A percentile compares a stretch with the other conserved stretches of the same genome.
Conservation (phyloP, 2,888 invertebrate species). For the Sphaerophoria rueppellii region DNA sequence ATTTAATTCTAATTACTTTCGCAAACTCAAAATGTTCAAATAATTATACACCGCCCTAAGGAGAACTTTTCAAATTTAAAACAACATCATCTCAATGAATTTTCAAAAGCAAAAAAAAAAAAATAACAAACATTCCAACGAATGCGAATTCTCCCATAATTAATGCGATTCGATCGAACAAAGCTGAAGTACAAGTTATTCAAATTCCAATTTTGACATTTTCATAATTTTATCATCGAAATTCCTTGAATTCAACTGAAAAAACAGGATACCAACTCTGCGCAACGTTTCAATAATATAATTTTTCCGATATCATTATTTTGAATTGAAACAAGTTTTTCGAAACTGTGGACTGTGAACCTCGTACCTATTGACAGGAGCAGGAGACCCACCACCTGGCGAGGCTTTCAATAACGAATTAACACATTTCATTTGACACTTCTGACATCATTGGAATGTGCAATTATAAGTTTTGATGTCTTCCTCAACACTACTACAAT, state of each 20-base stretch:
- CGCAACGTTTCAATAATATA: not conserved
- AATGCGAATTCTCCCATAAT: conserved; percentile 19
- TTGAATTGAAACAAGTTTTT: not conserved
- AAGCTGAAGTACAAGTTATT: not conserved
- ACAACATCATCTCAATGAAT: conserved; percentile 11
- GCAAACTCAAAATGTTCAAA: conserved; percentile 33
- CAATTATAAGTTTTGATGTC: not conserved
- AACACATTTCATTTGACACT: conserved; percentile 10
- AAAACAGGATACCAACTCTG: not conserved
- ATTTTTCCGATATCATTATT: not conserved
- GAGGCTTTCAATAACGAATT: not conserved
- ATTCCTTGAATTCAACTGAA: not conserved
- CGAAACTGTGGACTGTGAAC: not conserved
- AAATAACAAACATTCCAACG: conserved; percentile 12
- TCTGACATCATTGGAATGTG: not conserved
- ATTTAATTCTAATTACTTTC: conserved; percentile 38
- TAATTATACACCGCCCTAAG: conserved; percentile 8
- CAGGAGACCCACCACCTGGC: conserved; percentile 1
- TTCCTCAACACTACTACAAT: not conserved
- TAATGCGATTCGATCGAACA: conserved; percentile 10
- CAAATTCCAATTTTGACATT: not conserved
- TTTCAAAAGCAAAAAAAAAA: not conserved
- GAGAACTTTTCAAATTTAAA: conserved; percentile 20
- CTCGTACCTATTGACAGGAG: not conserved
- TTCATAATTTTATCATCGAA: not conserved